Percentiles rank a stretch among this genome's conserved stretches.
These are phyloP conservation scores for Ptilonorhynchus violaceus DNA, from an alignment of 2,113 vertebrate species.

Conservation along the genomic window DNA sequence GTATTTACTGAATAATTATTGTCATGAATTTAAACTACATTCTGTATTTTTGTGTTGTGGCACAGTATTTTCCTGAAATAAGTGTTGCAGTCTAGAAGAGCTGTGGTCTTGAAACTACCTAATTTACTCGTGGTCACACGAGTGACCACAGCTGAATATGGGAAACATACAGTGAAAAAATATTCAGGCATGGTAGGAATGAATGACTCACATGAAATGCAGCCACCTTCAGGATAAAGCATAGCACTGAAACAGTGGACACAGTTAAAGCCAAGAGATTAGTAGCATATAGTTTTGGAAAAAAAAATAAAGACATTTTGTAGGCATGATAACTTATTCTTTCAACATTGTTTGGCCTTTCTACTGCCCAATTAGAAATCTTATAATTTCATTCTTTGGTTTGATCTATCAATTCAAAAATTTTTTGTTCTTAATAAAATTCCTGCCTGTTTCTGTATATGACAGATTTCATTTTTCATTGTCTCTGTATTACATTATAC, in stretches of 20 bases:
- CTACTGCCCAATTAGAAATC: not conserved
- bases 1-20: not conserved
- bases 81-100: not conserved
- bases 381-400: not conserved
- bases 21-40: not conserved
- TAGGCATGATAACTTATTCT: not conserved
- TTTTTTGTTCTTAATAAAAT: not conserved
- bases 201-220: not conserved
- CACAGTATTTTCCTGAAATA: not conserved
- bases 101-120: not conserved
- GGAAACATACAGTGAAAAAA: not conserved
- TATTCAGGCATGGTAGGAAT: not conserved
- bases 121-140: not conserved
- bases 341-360: not conserved
- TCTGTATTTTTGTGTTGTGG: not conserved
- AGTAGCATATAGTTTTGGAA: not conserved
- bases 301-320: not conserved
- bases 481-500: not conserved
- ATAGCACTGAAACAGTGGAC: not conserved
- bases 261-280: not conserved
- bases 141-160: not conserved
- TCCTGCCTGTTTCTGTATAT: not conserved
- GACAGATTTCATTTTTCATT: not conserved
- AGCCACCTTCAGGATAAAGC: not conserved
- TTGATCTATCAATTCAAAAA: not conserved